These are phyloP conservation scores for Latrodectus hesperus DNA, from an alignment of 2,888 invertebrate species.

Conservation along the genomic window DNA sequence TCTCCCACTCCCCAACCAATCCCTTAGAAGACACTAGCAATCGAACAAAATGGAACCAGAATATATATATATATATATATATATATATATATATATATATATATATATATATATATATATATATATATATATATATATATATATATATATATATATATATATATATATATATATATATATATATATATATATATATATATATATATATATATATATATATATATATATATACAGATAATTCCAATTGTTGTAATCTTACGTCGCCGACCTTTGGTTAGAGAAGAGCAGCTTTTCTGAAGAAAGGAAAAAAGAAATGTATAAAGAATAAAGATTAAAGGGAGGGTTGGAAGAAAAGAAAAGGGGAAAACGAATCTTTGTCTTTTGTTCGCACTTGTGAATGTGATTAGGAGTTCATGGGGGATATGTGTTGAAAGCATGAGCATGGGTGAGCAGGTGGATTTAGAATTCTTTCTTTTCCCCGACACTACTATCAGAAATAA, in stretches of 20 bases:
- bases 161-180: not conserved
- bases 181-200: not conserved
- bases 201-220: too few species aligned
- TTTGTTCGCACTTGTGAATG: not conserved
- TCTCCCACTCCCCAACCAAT: not conserved
- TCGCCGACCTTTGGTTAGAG: conserved; percentile 28
- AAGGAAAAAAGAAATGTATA: not conserved
- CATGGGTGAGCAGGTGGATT: not conserved
- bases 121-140: not conserved
- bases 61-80: not conserved
- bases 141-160: not conserved
- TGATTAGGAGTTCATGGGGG: conserved; percentile 3
- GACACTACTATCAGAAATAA: not conserved
- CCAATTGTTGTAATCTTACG: conserved; percentile 36
- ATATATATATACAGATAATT: not conserved
- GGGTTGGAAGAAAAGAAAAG: not conserved
- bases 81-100: not conserved
- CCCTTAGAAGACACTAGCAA: conserved; percentile 6
- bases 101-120: not conserved
- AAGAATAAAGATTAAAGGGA: conserved; percentile 6
- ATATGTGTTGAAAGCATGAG: conserved; percentile 1
- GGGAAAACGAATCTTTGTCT: conserved; percentile 2
- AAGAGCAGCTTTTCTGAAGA: conserved; percentile 21
- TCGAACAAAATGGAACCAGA: not conserved
- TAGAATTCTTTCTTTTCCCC: not conserved